Evolutionary conservation across 2,113 vertebrate genomes (phyloP).

Genomic region (Cavia aperea): DNA sequence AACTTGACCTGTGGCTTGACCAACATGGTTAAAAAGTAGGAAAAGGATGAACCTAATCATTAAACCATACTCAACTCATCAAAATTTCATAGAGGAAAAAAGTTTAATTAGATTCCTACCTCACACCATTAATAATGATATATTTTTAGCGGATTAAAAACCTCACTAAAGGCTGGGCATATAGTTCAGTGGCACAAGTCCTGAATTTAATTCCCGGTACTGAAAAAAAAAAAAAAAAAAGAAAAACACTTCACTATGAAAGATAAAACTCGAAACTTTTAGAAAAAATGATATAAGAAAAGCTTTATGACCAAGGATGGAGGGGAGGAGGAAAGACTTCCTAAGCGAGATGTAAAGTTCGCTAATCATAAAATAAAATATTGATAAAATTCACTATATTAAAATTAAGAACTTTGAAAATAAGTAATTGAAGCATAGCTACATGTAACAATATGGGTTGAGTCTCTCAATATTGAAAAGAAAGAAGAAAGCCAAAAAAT

Average conservation of each 20-base stretch:
- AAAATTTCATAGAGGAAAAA: not conserved
- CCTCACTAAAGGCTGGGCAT: no score
- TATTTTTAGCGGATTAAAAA: not conserved
- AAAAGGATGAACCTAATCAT: not conserved
- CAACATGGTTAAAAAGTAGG: not conserved
- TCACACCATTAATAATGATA: not conserved
- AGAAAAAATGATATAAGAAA: not conserved
- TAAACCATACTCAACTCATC: not conserved
- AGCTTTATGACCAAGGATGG: not conserved
- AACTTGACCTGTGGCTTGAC: not conserved
- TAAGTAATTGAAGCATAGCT: not conserved
- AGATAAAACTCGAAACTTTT: conserved; percentile 1
- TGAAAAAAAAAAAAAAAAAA: no score
- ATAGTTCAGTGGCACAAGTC: no score
- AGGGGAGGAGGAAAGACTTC: not conserved
- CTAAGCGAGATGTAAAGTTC: conserved; percentile 15
- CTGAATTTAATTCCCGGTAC: no score
- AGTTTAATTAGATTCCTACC: not conserved
- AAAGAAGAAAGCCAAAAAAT: not conserved
- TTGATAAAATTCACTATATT: not conserved
- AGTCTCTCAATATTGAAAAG: not conserved
- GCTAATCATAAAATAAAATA: conserved; percentile 12
- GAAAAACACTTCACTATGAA: not conserved
- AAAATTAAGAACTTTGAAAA: conserved; percentile 37
- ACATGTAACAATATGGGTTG: not conserved